Evolutionary conservation across 2,113 vertebrate species (phyloP).

Genomic region (Prunella fulvescens): DNA sequence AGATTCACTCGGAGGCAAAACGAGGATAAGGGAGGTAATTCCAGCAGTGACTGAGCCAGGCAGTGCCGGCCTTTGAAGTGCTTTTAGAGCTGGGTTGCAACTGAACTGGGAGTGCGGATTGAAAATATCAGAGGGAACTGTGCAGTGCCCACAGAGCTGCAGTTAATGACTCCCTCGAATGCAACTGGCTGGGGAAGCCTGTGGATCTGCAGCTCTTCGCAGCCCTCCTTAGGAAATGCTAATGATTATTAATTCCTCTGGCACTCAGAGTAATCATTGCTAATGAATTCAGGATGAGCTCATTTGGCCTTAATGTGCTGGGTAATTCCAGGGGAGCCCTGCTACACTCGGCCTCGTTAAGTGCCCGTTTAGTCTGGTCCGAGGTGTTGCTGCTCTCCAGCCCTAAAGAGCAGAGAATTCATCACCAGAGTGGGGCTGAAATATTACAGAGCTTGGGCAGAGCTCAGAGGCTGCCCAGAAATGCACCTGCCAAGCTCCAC

Average conservation of each 20-base stretch:
- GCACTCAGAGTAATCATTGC: constrained; percentile 41
- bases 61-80: constrained; percentile 32
- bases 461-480: background rate
- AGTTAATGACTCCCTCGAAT: background rate
- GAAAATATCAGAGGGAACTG: background rate
- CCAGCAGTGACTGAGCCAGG: background rate
- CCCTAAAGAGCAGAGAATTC: constrained; percentile 37
- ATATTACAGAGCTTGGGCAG: background rate
- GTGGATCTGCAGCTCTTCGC: background rate
- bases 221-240: background rate
- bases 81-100: constrained; percentile 13
- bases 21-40: constrained; percentile 21
- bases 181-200: background rate
- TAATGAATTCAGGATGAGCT: constrained; percentile 69
- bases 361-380: constrained; percentile 38
- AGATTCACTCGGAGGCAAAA: background rate
- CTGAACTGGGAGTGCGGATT: background rate
- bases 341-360: constrained; percentile 49
- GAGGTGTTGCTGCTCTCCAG: constrained; percentile 16
- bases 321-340: constrained; percentile 53
- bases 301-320: constrained; percentile 45
- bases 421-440: background rate
- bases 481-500: background rate
- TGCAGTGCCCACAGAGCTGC: background rate
- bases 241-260: constrained; percentile 62